Base-by-base conservation (phyloP, 64 coral and sea anemone genomes). In the Montipora capricornis region DNA sequence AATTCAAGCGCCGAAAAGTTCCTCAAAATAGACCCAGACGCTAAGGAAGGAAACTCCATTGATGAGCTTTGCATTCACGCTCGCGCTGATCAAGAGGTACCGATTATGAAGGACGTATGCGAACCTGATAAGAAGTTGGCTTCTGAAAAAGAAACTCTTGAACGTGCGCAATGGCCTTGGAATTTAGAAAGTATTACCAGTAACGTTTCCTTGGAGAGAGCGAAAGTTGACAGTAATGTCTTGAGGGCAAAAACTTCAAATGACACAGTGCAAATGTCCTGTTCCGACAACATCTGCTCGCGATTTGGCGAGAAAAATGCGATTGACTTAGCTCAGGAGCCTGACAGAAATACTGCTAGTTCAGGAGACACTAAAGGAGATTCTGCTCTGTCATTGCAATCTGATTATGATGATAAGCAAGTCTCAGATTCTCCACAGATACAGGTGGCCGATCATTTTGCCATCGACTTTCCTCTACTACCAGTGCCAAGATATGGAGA, bases 81-180 rank as follows among this genome's bases (percentile, higher is more conserved):
- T 73, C 3, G 9, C 17, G 7, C 45, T 22, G 82, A 86, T 16
- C 82, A 86, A 67, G 82, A 86, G n/a, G 82, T 86, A 50, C 82
- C 82, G n/a, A 20, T 20, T 51, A 12, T 71, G 66, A 16, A 86
- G 6, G 45, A 7, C 67, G 49, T 37, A 37, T 37, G 13, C 29
- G 19, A 17, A 16, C 44, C 15, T 8, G 26, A 7, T 13, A 64
- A 29, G 0, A 4, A 84, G 44, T 15, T 60, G 8, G 53, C 1
- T 57, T 0, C 6, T 4, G 37, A 45, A 37, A 12, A 76, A 46
- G 44, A 76, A 9, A 45, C 8, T 66, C 5, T 68, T 67, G 5
- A 47, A 44, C 13, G 44, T 22, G 80, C n/a, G 48, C 29, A 84
- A 47, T 5, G 45, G 15, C 37, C 22, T 49, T 2, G 44, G 44